A percentile compares a stretch with the other conserved stretches of the same genome.
phyloP scores from a whole-genome alignment of 23 tunicate species.

The Clavelina lepadiformis region DNA sequence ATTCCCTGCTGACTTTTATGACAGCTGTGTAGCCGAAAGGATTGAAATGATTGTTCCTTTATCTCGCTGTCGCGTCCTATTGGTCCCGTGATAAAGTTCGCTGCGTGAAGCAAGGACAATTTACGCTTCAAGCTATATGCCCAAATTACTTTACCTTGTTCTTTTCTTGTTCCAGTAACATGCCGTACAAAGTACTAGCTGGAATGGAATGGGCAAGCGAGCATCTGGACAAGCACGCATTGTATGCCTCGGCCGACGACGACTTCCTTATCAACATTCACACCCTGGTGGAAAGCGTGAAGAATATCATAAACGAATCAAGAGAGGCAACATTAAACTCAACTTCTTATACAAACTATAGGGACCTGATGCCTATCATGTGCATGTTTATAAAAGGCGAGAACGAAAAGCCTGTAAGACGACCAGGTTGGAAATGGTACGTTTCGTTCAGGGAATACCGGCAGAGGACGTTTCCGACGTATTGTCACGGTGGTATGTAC shows the following conservation, averaged over 20 bases:
- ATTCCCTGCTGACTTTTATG: too few relatives aligned
- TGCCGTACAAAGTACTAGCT: constrained; percentile 63
- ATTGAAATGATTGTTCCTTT: too few relatives aligned
- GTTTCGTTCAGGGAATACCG: constrained; percentile 43
- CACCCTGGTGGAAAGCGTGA: constrained; percentile 1
- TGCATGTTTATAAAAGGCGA: constrained; percentile 46
- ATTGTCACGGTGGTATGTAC: constrained; percentile 75
- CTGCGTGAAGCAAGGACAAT: too few relatives aligned
- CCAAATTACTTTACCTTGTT: too few relatives aligned
- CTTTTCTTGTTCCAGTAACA: constrained; percentile 21
- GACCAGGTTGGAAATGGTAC: constrained; percentile 43
- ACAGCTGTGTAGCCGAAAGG: too few relatives aligned
- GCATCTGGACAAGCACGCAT: constrained; percentile 5
- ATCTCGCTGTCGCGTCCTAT: too few relatives aligned
- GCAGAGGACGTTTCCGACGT: constrained; percentile 24
- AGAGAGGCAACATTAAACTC: background rate
- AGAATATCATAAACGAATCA: background rate
- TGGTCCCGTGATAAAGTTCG: too few relatives aligned
- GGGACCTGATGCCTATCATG: constrained; percentile 24
- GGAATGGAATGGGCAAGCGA: constrained; percentile 73
- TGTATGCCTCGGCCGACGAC: constrained; percentile 62
- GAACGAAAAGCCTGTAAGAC: constrained; percentile 22
- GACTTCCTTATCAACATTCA: constrained; percentile 43
- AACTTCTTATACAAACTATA: constrained; percentile 5
- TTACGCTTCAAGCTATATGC: too few relatives aligned